These are phyloP conservation scores for Anguilla marmorata DNA, from an alignment of 2,797 vertebrate genomes.

Conservation along the genomic window DNA sequence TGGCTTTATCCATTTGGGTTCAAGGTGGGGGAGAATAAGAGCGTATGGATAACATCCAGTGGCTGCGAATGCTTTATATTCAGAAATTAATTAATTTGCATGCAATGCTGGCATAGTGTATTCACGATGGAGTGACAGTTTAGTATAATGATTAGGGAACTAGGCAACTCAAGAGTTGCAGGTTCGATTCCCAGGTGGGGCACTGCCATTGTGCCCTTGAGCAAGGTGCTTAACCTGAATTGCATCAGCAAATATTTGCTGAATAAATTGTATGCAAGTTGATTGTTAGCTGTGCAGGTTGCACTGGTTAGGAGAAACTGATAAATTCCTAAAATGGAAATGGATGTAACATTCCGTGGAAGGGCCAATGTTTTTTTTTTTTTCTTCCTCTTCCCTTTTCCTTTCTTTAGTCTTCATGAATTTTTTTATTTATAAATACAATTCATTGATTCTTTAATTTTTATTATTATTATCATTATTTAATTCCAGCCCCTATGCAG, in stretches of 20 bases:
- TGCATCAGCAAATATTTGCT: neutral
- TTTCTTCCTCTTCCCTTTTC: neutral
- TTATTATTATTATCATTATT: neutral
- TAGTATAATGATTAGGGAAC: neutral
- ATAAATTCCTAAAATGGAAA: neutral
- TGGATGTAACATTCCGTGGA: neutral
- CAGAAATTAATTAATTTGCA: neutral
- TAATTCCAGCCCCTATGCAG: neutral
- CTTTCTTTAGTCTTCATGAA: neutral
- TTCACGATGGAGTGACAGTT: neutral
- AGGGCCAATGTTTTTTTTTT: neutral
- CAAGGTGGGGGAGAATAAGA: constrained; percentile 53
- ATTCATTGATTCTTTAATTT: too few relatives aligned
- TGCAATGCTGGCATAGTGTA: neutral
- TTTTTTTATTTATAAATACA: neutral
- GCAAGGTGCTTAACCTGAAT: neutral
- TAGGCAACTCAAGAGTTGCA: neutral
- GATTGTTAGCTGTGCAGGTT: neutral
- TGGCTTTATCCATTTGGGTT: constrained; percentile 38
- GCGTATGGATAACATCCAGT: constrained; percentile 27
- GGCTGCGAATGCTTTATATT: neutral
- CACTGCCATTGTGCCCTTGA: neutral
- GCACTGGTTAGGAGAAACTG: neutral
- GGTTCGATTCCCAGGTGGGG: neutral
- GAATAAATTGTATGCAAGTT: neutral